phyloP scores from a whole-genome alignment of 2,113 vertebrate species.

The Orycteropus afer region DNA sequence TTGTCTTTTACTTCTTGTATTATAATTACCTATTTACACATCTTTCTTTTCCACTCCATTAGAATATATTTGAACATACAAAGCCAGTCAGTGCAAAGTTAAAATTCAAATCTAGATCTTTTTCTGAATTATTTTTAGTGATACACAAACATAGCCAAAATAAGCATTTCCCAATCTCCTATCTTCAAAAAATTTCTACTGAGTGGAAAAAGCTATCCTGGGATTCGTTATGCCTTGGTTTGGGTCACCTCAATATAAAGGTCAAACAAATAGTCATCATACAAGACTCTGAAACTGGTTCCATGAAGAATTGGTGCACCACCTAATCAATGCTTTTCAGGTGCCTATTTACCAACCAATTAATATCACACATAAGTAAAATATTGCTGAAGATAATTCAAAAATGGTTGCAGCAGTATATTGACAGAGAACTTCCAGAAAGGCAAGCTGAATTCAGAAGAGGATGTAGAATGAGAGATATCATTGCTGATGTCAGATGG shows the following conservation, averaged over 20 bases:
- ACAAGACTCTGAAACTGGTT: not conserved
- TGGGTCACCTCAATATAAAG: not conserved
- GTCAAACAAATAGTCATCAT: not conserved
- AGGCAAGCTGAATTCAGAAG: too few relatives aligned
- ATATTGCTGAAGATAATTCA: too few relatives aligned
- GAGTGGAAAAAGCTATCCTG: not conserved
- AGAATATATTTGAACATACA: not conserved
- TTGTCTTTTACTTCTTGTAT: not conserved
- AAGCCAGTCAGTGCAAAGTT: not conserved
- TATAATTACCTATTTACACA: not conserved
- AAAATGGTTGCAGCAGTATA: too few relatives aligned
- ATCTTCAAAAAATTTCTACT: not conserved
- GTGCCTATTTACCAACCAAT: not conserved
- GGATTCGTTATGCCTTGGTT: not conserved
- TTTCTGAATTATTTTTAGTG: not conserved
- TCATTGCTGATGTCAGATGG: too few relatives aligned
- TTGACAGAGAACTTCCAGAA: too few relatives aligned
- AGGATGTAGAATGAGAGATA: too few relatives aligned
- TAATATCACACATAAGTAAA: too few relatives aligned
- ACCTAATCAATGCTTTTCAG: not conserved
- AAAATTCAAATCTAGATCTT: conserved; percentile 18
- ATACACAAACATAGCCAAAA: not conserved
- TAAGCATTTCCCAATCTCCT: not conserved
- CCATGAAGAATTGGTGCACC: not conserved
- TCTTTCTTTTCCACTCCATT: not conserved